phyloP scores from a whole-genome alignment of 2,113 vertebrate genomes.

The Gobius niger region DNA sequence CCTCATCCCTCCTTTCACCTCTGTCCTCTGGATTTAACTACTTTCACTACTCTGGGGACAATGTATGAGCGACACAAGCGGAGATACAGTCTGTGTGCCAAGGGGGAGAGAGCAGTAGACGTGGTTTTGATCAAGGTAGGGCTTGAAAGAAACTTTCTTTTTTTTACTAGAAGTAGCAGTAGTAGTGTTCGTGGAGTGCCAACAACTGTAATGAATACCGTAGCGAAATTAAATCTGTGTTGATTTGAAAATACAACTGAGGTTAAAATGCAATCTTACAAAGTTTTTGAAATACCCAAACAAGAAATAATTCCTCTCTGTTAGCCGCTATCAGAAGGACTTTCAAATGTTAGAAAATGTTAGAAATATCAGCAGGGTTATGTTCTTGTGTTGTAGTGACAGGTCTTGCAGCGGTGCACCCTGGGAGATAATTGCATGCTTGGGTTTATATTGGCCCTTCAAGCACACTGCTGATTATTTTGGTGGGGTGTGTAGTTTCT shows the following conservation, averaged over 20 bases:
- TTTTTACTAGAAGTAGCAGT: background rate
- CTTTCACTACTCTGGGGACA: constrained; percentile 61
- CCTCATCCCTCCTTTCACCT: constrained; percentile 53
- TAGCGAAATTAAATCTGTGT: constrained; percentile 22
- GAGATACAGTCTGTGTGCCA: constrained; percentile 92
- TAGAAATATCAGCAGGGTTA: background rate
- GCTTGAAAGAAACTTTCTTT: constrained; percentile 52
- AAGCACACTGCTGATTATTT: constrained; percentile 65
- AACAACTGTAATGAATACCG: constrained; percentile 28
- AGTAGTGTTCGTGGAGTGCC: constrained; percentile 1
- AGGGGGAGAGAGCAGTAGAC: constrained; percentile 87
- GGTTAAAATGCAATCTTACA: background rate
- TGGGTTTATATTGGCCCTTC: constrained; percentile 63
- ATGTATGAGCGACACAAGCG: constrained; percentile 98
- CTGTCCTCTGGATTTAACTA: constrained; percentile 69
- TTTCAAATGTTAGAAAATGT: background rate
- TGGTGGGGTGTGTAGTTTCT: constrained; percentile 54
- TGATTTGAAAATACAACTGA: background rate
- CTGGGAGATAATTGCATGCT: constrained; percentile 65
- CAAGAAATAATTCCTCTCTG: background rate
- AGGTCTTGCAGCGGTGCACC: constrained; percentile 48
- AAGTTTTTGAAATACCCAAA: background rate
- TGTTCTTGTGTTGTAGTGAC: constrained; percentile 24
- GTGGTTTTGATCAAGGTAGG: constrained; percentile 97
- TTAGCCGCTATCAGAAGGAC: background rate